Base-by-base conservation (phyloP, 2,113 vertebrate genomes). In the Alectura lathami region DNA sequence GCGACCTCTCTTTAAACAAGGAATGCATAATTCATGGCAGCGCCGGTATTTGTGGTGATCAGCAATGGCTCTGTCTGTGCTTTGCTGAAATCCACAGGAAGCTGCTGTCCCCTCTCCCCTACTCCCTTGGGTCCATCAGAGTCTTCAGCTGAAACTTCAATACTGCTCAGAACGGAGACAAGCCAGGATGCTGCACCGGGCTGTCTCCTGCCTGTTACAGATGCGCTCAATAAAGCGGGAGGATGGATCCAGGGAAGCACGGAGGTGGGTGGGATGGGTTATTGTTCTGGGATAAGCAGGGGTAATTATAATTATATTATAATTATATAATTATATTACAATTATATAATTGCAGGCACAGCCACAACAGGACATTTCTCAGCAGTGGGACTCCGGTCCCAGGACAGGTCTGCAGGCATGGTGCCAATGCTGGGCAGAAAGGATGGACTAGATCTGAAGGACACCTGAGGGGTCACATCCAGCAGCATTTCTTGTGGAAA, bases 21-120 rank as follows among this genome's bases (percentile, higher is more conserved):
- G 80, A 62, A 97, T 97, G 96, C 95, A 97, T 97, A 96, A 97
- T 97, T 97, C 96, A 97, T 97, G 94, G 56, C 75, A 70, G 82
- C 1, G 8, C 94, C 4, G 38, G 93, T 95, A 88, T 96, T 94
- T 95, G 91, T 93, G 94, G 95, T 43, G 70, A 95, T 94, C 88
- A 80, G 93, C 91, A 93, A 57, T 1, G 3, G 70, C 91, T 97
- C 91, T 59, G 74, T 38, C 93, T 88, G 90, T 82, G 93, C 80
- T 89, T 68, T 87, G 69, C 94, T 94, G 89, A 92, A 96, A 93
- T 85, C 75, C 74, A 66, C 36, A 89, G 79, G 57, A 96, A 92
- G 62, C 75, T 2, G 8, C 79, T 75, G 92, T 93, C 92, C 86
- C 82, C 15, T 84, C 62, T 89, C 38, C n/a, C 68, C 7, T 16